A percentile compares a stretch with the other conserved stretches of the same genome.
phyloP scores from a whole-genome alignment of 92 coral and sea anemone species.

The Anthopleura xanthogrammica region DNA sequence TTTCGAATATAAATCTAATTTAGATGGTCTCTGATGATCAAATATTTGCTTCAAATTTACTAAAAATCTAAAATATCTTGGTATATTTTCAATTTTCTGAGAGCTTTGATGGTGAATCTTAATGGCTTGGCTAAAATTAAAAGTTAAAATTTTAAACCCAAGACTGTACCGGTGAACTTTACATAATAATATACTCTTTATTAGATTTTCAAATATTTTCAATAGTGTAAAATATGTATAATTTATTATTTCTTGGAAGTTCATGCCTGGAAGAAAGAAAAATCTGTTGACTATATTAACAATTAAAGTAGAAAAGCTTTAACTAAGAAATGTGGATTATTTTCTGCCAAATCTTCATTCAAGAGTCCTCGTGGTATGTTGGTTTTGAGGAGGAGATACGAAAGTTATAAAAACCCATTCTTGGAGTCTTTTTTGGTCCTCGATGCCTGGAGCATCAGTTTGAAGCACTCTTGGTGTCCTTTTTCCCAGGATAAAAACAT shows the following conservation, averaged over 20 bases:
- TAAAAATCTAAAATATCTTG: neutral
- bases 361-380: neutral
- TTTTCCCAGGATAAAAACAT: conserved; percentile 52
- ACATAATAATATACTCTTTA: neutral
- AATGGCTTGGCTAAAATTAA: too few species aligned
- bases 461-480: conserved; percentile 56
- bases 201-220: neutral
- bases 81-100: neutral
- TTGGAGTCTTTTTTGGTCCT: conserved; percentile 3
- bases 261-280: neutral
- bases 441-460: conserved; percentile 41
- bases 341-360: neutral
- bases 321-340: neutral
- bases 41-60: neutral
- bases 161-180: neutral
- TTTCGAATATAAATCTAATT: neutral
- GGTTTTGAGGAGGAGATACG: neutral
- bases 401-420: neutral
- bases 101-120: too few species aligned
- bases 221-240: neutral
- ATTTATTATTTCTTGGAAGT: neutral
- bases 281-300: neutral
- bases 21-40: neutral
- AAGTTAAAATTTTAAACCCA: neutral
- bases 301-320: neutral